Conservation (phyloP, 2,797 vertebrate genomes). For the Lacerta agilis region DNA sequence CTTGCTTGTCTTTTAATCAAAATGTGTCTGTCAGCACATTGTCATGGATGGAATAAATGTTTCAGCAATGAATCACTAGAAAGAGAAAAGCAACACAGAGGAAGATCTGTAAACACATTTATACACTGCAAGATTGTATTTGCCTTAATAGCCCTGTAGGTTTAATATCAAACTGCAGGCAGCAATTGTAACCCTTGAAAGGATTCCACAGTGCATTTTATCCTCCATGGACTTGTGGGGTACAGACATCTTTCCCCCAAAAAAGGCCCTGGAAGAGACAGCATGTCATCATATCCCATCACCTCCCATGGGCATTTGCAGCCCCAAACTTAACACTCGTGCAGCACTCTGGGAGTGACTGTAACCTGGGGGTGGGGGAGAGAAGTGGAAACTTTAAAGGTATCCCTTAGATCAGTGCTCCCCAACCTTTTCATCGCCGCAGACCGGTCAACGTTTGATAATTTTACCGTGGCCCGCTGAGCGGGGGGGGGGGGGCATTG, state of each 20-base stretch:
- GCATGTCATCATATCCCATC: background rate
- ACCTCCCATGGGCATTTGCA: background rate
- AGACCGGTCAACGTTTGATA: too few relatives aligned
- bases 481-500: too few relatives aligned
- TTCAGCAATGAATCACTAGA: slow-evolving; percentile 1
- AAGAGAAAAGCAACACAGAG: slow-evolving; percentile 14
- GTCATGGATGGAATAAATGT: background rate
- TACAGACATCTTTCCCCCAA: background rate
- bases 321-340: background rate
- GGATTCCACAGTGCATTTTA: background rate
- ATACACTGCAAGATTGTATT: background rate
- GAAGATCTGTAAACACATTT: background rate
- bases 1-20: slow-evolving; percentile 21
- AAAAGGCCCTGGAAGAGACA: background rate
- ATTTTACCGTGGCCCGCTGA: too few relatives aligned
- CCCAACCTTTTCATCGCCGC: too few relatives aligned
- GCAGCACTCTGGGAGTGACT: too few relatives aligned
- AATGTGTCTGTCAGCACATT: background rate
- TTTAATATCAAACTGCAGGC: slow-evolving; percentile 13
- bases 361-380: background rate
- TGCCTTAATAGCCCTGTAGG: slow-evolving; percentile 7
- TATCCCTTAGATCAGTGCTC: background rate
- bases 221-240: background rate
- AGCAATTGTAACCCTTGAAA: background rate
- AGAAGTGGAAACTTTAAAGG: background rate